Conservation (phyloP, 1,140 invertebrate genomes). For the Sarcophaga bullata region DNA sequence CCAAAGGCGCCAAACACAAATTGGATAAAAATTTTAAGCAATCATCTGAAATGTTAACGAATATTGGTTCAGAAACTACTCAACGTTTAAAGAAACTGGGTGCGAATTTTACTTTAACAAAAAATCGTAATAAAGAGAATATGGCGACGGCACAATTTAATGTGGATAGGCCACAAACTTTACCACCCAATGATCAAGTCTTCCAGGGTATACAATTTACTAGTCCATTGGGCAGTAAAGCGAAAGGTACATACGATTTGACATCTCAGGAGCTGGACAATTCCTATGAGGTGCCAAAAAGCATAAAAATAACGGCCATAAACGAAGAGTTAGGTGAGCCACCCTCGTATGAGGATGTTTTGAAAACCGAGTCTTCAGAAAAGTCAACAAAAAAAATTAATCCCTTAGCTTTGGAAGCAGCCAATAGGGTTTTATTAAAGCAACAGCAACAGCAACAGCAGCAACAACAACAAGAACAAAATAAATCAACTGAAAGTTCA, state of each 20-base stretch:
- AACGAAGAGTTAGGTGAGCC: constrained; percentile 41
- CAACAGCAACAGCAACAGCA: constrained; percentile 46
- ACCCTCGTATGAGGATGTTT: constrained; percentile 48
- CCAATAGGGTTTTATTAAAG: constrained; percentile 49
- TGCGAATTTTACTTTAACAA: constrained; percentile 51
- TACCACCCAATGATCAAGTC: constrained; percentile 59
- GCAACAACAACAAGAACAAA: constrained; percentile 2
- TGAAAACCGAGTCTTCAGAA: constrained; percentile 40
- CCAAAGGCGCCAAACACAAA: constrained; percentile 58
- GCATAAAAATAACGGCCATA: constrained; percentile 40
- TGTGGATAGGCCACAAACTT: constrained; percentile 56
- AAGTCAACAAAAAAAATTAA: constrained; percentile 43
- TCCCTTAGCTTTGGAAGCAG: constrained; percentile 53
- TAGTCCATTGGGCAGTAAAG: constrained; percentile 57
- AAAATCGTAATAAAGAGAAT: constrained; percentile 44
- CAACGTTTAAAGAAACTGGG: constrained; percentile 55
- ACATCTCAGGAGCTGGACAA: constrained; percentile 37
- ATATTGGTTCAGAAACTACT: constrained; percentile 54
- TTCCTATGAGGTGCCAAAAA: constrained; percentile 59
- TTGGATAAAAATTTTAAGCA: constrained; percentile 61
- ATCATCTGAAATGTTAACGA: constrained; percentile 56
- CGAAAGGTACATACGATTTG: constrained; percentile 46
- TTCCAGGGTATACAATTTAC: constrained; percentile 60
- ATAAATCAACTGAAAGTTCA: constrained; percentile 3
- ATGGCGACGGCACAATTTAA: constrained; percentile 38